phyloP scores from a whole-genome alignment of 2,888 invertebrate genomes.

The Homarus gammarus region DNA sequence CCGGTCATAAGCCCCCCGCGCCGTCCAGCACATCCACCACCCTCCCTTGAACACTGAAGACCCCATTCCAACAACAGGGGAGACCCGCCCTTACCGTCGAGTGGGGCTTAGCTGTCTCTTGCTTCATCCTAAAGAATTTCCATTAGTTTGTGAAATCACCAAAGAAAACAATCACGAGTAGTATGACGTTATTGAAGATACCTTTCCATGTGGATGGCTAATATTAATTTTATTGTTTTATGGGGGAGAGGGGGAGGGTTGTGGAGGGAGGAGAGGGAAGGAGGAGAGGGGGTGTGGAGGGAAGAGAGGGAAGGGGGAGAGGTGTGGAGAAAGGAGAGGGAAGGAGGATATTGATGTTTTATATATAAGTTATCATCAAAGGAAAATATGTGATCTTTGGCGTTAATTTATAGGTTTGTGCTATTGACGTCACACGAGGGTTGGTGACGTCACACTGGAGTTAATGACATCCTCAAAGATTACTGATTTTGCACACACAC shows the following conservation, averaged over 20 bases:
- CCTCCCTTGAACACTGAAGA: background rate
- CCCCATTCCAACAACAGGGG: background rate
- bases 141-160: slow-evolving; percentile 37
- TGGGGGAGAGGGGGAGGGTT: background rate
- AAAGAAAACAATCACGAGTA: slow-evolving; percentile 18
- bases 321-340: background rate
- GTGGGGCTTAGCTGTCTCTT: background rate
- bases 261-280: background rate
- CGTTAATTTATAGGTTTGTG: no score
- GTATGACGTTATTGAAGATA: slow-evolving; percentile 37
- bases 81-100: background rate
- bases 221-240: slow-evolving; percentile 11
- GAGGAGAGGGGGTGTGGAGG: background rate
- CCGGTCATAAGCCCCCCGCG: no score
- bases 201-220: slow-evolving; percentile 39
- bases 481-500: no score
- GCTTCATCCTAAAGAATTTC: slow-evolving; percentile 18
- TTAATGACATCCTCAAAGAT: no score
- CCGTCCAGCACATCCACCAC: background rate
- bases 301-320: background rate
- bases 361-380: background rate
- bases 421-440: no score
- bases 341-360: background rate
- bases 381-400: background rate
- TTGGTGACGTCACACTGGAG: no score